phyloP scores from a whole-genome alignment of 2,797 vertebrate species.

The Sebastes kiyomatsui region DNA sequence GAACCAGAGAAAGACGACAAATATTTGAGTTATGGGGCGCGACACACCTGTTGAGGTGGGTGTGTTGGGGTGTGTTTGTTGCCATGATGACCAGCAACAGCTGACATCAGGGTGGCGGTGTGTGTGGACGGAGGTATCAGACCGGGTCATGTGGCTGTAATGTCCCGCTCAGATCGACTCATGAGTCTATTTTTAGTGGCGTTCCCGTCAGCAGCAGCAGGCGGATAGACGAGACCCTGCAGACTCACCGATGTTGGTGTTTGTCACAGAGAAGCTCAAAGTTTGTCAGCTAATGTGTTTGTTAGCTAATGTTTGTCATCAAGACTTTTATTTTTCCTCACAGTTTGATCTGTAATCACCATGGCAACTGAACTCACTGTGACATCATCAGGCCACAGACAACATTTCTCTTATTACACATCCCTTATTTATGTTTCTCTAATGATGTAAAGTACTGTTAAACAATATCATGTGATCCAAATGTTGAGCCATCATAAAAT shows the following conservation, averaged over 20 bases:
- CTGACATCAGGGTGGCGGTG: slow-evolving; percentile 47
- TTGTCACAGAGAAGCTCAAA: no score
- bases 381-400: not conserved
- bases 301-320: not conserved
- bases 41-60: slow-evolving; percentile 18
- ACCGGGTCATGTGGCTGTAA: not conserved
- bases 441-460: fast-evolving
- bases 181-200: not conserved
- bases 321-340: not conserved
- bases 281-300: not conserved
- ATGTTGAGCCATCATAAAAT: not conserved
- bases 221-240: not conserved
- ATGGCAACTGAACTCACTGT: not conserved
- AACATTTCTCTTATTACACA: no score
- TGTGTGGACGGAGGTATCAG: not conserved
- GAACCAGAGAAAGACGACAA: not conserved
- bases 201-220: not conserved
- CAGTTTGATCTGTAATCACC: not conserved
- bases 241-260: not conserved
- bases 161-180: not conserved
- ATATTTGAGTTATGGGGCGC: slow-evolving; percentile 59
- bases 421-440: not conserved
- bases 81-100: slow-evolving; percentile 53
- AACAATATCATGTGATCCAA: not conserved
- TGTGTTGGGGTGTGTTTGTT: slow-evolving; percentile 27